Base-by-base conservation (phyloP, 2,113 vertebrate genomes). In the Catagonus wagneri region DNA sequence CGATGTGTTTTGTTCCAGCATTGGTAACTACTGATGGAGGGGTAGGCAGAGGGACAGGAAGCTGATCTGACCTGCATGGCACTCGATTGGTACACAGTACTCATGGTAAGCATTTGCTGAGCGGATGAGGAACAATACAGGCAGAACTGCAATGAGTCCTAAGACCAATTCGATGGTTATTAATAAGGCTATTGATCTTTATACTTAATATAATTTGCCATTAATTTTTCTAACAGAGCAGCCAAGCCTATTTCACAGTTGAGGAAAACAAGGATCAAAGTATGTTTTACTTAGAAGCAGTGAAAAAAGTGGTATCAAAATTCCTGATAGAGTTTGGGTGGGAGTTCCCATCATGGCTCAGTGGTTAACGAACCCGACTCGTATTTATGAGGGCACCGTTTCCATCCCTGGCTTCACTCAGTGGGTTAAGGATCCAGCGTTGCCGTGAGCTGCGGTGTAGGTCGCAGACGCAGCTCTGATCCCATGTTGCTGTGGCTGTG, bases 51-150 rank as follows among this genome's bases (percentile, higher is more conserved):
- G 14, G 68, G 36, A 61, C 5, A 52, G 50, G 58, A 88, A 52
- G 63, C 17, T 19, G 25, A 65, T 11, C 61, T 16, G 58, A 84
- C 54, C 69, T 11, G 29, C 3, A 0, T 29, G 14, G 23, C 36
- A 7, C 39, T 36, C 0, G 7, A 58, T 27, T 25, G 16, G 20
- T 6, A n/a, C 11, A 16, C 3, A 25, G 2, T 17, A 58, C 7
- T n/a, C 14, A 16, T 56, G 50, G 3, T 66, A 44, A n/a, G 65
- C 56, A 52, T 34, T 50, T 86, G 63, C 27, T 79, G 56, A 94
- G 14, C 50, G 65, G 81, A 61, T 52, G 22, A 72, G n/a, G 11
- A 71, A 69, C 10, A 25, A 60, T 0, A 61, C 34, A 27, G 56
- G 29, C 1, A 58, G 23, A 34, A 50, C 56, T n/a, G 13, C 52